These are phyloP conservation scores for Alaudala cheleensis DNA, from an alignment of 2,113 vertebrate genomes.

Conservation along the genomic window DNA sequence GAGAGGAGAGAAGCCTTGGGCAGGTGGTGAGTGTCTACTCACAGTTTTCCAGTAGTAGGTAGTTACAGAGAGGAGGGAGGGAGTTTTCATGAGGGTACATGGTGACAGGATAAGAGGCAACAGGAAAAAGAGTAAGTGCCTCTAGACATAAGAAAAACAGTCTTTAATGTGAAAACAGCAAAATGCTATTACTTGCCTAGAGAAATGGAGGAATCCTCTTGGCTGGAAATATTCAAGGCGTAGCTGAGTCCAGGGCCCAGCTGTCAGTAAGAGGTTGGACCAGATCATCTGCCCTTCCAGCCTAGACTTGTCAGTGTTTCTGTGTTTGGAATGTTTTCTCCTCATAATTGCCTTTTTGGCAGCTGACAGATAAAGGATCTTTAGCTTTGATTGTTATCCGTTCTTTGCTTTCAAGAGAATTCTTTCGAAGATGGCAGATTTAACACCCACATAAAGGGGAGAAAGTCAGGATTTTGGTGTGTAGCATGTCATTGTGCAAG, in stretches of 20 bases:
- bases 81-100: not conserved
- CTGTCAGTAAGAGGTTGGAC: not conserved
- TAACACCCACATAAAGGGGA: not conserved
- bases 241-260: not conserved
- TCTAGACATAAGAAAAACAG: not conserved
- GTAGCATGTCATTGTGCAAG: not conserved
- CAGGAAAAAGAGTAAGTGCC: not conserved
- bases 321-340: not conserved
- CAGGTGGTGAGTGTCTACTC: not conserved
- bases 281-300: not conserved
- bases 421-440: not conserved
- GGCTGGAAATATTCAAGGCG: not conserved
- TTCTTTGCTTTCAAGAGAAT: not conserved
- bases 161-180: not conserved
- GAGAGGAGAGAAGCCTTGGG: not conserved
- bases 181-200: not conserved
- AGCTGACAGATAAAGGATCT: not conserved
- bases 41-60: not conserved
- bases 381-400: not conserved
- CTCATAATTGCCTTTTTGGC: not conserved
- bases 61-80: not conserved
- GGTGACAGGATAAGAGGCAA: not conserved
- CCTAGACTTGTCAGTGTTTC: not conserved
- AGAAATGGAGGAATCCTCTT: not conserved
- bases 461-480: not conserved